Conservation (phyloP, 2,113 vertebrate genomes). For the Perognathus longimembris region DNA sequence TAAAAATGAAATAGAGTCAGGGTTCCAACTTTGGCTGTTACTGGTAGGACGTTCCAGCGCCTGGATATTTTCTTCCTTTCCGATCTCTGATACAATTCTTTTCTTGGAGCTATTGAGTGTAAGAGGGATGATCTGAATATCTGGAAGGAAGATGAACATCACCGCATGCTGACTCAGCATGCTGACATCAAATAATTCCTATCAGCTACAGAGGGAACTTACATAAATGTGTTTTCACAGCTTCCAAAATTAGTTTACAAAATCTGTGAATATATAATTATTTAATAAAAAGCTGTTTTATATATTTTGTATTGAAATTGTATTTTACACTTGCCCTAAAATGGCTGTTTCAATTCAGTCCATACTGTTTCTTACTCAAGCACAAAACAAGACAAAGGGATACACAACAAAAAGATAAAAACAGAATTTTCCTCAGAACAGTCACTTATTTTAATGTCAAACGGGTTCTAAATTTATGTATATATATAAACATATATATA, state of each 20-base stretch:
- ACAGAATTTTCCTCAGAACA: not conserved
- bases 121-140: constrained; percentile 18
- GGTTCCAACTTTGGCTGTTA: too few relatives aligned
- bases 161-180: not conserved
- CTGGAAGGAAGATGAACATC: not conserved
- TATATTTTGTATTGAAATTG: not conserved
- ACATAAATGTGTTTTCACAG: not conserved
- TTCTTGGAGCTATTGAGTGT: not conserved
- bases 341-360: not conserved
- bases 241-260: not conserved
- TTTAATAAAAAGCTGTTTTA: not conserved
- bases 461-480: not conserved
- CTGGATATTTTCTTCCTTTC: constrained; percentile 23
- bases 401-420: not conserved
- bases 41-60: not conserved
- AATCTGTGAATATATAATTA: not conserved
- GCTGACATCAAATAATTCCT: constrained; percentile 31
- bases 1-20: not conserved
- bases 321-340: not conserved
- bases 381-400: not conserved
- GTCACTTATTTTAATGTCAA: not conserved
- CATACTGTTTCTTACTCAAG: not conserved
- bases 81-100: not conserved
- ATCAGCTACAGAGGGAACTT: not conserved
- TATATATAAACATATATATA: too few relatives aligned